Conservation (phyloP, 2,113 vertebrate species). For the Coptodon rendalli region DNA sequence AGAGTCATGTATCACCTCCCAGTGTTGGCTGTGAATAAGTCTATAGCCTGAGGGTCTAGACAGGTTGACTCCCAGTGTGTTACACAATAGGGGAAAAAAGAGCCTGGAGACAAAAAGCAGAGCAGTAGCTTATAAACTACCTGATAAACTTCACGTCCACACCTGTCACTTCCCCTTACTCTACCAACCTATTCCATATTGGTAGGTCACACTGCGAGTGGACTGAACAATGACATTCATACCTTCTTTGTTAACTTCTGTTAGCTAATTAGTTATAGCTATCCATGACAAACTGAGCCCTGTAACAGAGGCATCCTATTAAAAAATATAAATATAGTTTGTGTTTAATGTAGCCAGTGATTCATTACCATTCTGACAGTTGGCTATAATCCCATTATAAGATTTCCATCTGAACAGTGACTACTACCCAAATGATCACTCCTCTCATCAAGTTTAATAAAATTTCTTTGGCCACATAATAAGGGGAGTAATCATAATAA, state of each 20-base stretch:
- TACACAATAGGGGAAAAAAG: neutral
- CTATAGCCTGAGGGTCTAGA: slow-evolving; percentile 45
- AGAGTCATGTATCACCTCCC: slow-evolving; percentile 8
- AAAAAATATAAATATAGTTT: neutral
- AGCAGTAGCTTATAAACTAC: neutral
- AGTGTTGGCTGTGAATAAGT: slow-evolving; percentile 12
- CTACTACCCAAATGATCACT: neutral
- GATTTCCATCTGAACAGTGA: neutral
- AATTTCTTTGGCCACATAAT: neutral
- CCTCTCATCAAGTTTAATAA: neutral
- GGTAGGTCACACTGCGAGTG: neutral
- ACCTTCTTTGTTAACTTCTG: neutral
- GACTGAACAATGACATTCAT: neutral
- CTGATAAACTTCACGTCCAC: slow-evolving; percentile 2
- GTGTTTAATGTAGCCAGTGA: neutral
- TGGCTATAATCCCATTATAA: neutral
- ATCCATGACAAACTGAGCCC: neutral
- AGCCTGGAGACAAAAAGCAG: neutral
- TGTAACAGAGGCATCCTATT: neutral
- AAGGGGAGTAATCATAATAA: neutral
- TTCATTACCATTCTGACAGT: neutral
- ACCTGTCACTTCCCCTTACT: neutral
- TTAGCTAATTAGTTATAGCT: neutral
- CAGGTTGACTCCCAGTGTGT: slow-evolving; percentile 34
- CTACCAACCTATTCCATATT: neutral